These are phyloP conservation scores for Drosophila punjabiensis DNA, from an alignment of 1,140 invertebrate genomes.

Conservation along the genomic window DNA sequence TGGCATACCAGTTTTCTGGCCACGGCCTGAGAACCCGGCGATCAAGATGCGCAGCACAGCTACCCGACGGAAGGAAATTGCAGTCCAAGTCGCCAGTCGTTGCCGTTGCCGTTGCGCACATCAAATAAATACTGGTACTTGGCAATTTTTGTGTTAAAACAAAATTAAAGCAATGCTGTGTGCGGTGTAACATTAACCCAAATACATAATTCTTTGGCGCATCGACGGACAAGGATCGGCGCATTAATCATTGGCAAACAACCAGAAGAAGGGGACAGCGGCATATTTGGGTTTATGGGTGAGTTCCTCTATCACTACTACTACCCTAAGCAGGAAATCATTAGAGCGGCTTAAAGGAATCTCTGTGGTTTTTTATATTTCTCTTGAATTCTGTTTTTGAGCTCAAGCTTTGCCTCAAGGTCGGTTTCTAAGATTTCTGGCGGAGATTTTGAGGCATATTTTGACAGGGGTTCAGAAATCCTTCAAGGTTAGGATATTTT, in stretches of 20 bases:
- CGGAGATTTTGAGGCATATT: conserved; percentile 1
- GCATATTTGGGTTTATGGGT: conserved; percentile 71
- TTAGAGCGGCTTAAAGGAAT: conserved; percentile 52
- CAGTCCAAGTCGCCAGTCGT: conserved; percentile 49
- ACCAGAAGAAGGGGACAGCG: conserved; percentile 25
- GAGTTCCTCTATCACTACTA: conserved; percentile 24
- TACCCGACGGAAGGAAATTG: conserved; percentile 75
- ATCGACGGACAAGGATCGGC: conserved; percentile 66
- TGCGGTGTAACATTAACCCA: conserved; percentile 81
- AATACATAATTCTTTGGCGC: conserved; percentile 70
- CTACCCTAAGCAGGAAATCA: conserved; percentile 65
- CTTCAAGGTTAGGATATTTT: neutral
- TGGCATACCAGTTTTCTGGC: conserved; percentile 74
- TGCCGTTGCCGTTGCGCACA: conserved; percentile 55
- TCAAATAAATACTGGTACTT: conserved; percentile 77
- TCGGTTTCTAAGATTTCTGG: conserved; percentile 5
- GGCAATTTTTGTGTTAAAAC: conserved; percentile 75
- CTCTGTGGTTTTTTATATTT: conserved; percentile 38
- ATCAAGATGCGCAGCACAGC: conserved; percentile 71
- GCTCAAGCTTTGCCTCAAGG: conserved; percentile 14
- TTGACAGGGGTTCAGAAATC: conserved; percentile 2
- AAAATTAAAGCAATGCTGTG: conserved; percentile 74
- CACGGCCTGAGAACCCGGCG: conserved; percentile 70
- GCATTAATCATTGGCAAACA: conserved; percentile 37
- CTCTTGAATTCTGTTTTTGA: conserved; percentile 18